Conservation (phyloP, 2,888 invertebrate genomes). For the Lithosia quadra region DNA sequence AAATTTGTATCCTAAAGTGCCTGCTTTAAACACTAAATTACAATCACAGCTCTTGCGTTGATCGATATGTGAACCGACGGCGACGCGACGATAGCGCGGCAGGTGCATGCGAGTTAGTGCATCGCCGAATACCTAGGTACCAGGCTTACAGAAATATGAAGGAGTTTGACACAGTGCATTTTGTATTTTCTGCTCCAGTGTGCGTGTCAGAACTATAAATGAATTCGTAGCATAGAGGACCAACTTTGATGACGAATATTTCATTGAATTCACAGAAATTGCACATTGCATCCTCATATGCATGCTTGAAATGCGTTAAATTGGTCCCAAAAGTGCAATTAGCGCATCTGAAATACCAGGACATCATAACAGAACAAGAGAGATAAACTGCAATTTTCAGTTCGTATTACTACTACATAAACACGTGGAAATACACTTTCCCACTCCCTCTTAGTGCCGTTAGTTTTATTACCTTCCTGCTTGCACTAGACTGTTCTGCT, state of each 20-base stretch:
- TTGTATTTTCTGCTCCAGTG: neutral
- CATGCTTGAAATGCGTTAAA: neutral
- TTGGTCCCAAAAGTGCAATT: constrained; percentile 11
- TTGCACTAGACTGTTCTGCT: constrained; percentile 29
- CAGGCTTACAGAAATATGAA: constrained; percentile 7
- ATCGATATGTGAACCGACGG: neutral
- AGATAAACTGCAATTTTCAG: neutral
- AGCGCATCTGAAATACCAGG: constrained; percentile 18
- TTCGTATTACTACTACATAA: constrained; percentile 12
- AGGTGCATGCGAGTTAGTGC: neutral
- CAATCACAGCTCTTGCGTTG: neutral
- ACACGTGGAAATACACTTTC: constrained; percentile 24
- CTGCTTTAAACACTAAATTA: neutral
- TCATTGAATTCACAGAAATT: neutral
- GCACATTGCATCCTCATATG: neutral
- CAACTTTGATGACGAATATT: neutral
- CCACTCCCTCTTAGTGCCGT: constrained; percentile 20
- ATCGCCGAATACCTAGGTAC: neutral
- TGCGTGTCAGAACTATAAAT: neutral
- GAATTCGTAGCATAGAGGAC: neutral
- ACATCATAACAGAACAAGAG: constrained; percentile 11
- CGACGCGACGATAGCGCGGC: neutral
- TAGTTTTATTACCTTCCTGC: constrained; percentile 34
- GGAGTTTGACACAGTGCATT: neutral
- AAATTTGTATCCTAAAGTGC: neutral